Evolutionary conservation across 2,113 vertebrate species (phyloP), one percentile per base, ranked within the genome.

Genomic region (Hyaena hyaena): DNA sequence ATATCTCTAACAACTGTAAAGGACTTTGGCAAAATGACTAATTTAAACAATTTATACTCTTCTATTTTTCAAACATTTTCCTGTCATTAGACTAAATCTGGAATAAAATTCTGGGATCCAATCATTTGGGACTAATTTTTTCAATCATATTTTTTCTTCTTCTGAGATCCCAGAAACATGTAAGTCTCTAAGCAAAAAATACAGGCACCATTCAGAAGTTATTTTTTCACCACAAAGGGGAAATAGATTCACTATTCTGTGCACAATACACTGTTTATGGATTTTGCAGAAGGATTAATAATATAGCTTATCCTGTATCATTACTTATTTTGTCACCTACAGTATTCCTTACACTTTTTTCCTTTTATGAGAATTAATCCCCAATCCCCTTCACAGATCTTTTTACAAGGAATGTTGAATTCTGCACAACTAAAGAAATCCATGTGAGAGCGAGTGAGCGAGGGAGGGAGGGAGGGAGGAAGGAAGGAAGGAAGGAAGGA

Each of bases 351-450:
- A 96, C 85, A 66, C 76, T 95, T 98, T 97, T 97, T 94, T 97
- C 77, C 79, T 97, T 90, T 90, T 84, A 86, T 88, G 50, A 98
- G 93, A 98, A 97, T 88, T 98, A 97, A 98, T 98, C 95, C 80
- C 63, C 96, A 98, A 98, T 95, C 94, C 84, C 96, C 86, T 98
- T 98, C 98, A 96, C 93, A 97, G 95, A 50, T 96, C 97, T 98
- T 97, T 97, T 98, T 96, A 97, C 76, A 96, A 98, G 82, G 81
- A 93, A 71, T 92, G 92, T 97, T 98, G 94, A 95, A 92, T 93
- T 98, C 96, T 98, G 69, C 24, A 33, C 76, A 97, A 98, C 95
- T 92, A 98, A 98, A 98, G 89, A 77, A 96, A 98, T 43, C 39
- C 73, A 80, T 92, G 80, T 26, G 53, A 94, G 97, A 90, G 35